Evolutionary conservation across 2,797 vertebrate species (phyloP).

Genomic region (Pachyuromys duprasi): DNA sequence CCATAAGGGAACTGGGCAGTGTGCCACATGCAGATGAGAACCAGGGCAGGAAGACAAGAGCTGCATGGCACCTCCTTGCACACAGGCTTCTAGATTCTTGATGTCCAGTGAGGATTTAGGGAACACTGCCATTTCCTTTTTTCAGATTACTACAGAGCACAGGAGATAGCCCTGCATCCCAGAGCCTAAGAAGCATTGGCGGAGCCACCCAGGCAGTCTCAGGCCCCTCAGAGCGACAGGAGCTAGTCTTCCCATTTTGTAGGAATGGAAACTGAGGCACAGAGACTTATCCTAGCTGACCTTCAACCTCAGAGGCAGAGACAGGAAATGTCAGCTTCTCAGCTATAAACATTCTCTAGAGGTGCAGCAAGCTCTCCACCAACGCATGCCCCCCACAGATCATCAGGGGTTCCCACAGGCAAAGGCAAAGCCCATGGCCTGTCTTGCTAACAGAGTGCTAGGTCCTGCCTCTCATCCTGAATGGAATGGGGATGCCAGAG

Average conservation of each 20-base stretch:
- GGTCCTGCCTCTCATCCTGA: background rate
- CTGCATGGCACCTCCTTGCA: background rate
- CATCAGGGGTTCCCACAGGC: fast-evolving
- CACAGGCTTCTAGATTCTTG: background rate
- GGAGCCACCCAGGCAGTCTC: fast-evolving
- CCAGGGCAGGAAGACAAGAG: background rate
- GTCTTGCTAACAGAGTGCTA: background rate
- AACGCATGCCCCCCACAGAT: background rate
- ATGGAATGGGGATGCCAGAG: background rate
- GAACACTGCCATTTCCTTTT: fast-evolving
- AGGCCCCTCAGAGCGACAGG: background rate
- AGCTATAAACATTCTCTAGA: background rate
- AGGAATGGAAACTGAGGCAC: background rate
- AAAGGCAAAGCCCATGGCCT: background rate
- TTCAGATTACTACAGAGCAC: fast-evolving
- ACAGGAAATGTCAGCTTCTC: background rate
- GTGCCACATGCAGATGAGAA: background rate
- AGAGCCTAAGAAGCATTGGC: background rate
- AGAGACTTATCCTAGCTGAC: background rate
- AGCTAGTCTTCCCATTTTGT: fast-evolving
- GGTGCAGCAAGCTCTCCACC: background rate
- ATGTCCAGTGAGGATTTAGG: fast-evolving
- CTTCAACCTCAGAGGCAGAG: background rate
- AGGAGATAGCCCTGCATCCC: fast-evolving
- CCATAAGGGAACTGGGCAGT: fast-evolving